A percentile compares a stretch with the other conserved stretches of the same genome.
These are phyloP conservation scores for Beroe ovata DNA, from an alignment of 37 sponge, comb jelly and placozoan species.

Conservation along the genomic window DNA sequence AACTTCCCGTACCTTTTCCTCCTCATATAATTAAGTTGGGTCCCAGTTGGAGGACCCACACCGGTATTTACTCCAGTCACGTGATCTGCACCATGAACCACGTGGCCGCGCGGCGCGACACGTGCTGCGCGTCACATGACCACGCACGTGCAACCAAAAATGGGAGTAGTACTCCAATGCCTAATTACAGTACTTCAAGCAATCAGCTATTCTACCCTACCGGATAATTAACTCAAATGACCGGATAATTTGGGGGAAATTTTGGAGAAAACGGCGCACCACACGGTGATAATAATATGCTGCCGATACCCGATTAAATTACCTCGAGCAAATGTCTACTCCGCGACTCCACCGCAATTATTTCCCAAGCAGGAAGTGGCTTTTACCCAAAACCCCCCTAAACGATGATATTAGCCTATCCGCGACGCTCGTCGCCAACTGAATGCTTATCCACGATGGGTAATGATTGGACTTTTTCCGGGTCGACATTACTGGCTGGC, in stretches of 20 bases:
- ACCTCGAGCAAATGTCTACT: conserved; percentile 46
- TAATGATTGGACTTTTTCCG: conserved; percentile 59
- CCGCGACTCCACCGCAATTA: neutral
- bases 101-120: conserved; percentile 17
- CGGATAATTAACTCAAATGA: conserved; percentile 8
- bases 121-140: conserved; percentile 31
- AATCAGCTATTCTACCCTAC: conserved; percentile 28
- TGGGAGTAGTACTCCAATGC: conserved; percentile 56
- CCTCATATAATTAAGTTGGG: neutral
- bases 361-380: too few relatives aligned
- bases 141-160: neutral
- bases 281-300: too few relatives aligned
- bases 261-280: conserved; percentile 8
- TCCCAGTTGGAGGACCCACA: conserved; percentile 10
- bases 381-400: conserved; percentile 38
- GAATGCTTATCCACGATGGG: too few relatives aligned
- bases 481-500: neutral
- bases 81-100: neutral
- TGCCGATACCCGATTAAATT: too few relatives aligned
- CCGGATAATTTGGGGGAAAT: conserved; percentile 6
- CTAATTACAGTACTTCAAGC: neutral
- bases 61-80: conserved; percentile 20
- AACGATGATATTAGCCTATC: too few relatives aligned
- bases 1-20: neutral
- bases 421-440: too few relatives aligned